Evolutionary conservation across 2,888 invertebrate species (phyloP), one percentile per base, ranked within the genome.

Genomic region (Oligia strigilis): DNA sequence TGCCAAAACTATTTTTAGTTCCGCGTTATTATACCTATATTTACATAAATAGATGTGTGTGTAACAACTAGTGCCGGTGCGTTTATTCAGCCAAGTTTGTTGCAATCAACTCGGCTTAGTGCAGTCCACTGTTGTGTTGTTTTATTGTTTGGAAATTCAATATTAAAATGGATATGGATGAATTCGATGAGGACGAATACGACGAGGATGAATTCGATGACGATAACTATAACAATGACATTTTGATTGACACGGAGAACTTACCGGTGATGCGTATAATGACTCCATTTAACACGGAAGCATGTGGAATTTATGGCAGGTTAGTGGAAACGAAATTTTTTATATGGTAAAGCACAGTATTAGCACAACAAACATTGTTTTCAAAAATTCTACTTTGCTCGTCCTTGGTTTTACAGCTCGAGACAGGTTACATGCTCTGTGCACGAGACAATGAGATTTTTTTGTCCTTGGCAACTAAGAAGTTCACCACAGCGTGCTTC

Each of bases 181-280:
- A 14, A 23, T 36, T 36, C 17, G 8, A 46, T 73, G 49, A 19
- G 4, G 46, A 40, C 9, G 52, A 73, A 74, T 58, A 13, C n/a
- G 75, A 80, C 14, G 49, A 65, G 0, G 75, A 76, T 14, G 71
- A 80, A 11, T 58, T 19, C 8, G 90, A 82, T 23, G 73, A 77
- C 3, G 87, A 87, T 11, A 62, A 92, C 71, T 92, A 84, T 29
- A 87, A 83, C 36, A 84, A 94, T 77, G 93, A 93, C 86, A 94
- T 95, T 94, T 90, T 87, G 60, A 87, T 96, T n/a, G 95, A 96
- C 84, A 94, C 94, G 0, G 93, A 92, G 83, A 95, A 93, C 90
- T 91, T 95, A 62, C 96, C 95, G 5, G 95, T 96, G 19, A 95
- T 96, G 95, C 92, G 93, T n/a, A 93, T 96, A 46, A 92, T 92